phyloP scores from a whole-genome alignment of 2,888 invertebrate species.

The Galerucella pusilla region DNA sequence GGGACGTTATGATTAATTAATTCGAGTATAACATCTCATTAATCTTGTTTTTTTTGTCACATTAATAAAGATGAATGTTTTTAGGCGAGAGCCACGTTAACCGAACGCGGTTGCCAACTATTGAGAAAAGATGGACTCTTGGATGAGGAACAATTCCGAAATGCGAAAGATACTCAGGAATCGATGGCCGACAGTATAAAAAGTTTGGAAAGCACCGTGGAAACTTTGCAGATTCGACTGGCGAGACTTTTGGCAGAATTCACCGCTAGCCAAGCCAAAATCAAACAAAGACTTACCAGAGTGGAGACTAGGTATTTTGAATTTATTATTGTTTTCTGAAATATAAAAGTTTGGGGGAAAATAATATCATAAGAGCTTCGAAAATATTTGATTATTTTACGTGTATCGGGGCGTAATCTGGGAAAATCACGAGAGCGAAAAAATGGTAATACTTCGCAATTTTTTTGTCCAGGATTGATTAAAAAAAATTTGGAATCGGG shows the following conservation, averaged over 20 bases:
- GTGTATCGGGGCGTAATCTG: no score
- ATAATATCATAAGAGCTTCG: no score
- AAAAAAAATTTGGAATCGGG: no score
- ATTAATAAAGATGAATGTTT: slow-evolving; percentile 9
- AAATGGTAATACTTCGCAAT: no score
- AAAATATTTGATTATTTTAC: no score
- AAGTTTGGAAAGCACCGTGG: slow-evolving; percentile 78
- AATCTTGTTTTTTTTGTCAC: neutral
- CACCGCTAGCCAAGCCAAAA: slow-evolving; percentile 84
- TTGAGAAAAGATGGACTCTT: slow-evolving; percentile 88
- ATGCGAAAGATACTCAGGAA: slow-evolving; percentile 76
- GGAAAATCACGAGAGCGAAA: no score
- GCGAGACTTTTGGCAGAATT: slow-evolving; percentile 86
- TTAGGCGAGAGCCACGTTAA: slow-evolving; percentile 79
- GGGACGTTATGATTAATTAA: no score
- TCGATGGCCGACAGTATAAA: slow-evolving; percentile 83
- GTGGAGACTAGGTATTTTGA: slow-evolving; percentile 71
- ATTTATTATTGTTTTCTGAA: neutral
- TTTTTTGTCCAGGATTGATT: no score
- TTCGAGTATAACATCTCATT: no score
- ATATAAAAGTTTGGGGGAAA: no score
- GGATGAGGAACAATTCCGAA: slow-evolving; percentile 81
- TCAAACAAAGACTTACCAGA: slow-evolving; percentile 82
- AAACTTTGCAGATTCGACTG: slow-evolving; percentile 81
- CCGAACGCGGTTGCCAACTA: slow-evolving; percentile 88